Conservation (phyloP, 2,797 vertebrate species). For the Poeciliopsis gracilis region DNA sequence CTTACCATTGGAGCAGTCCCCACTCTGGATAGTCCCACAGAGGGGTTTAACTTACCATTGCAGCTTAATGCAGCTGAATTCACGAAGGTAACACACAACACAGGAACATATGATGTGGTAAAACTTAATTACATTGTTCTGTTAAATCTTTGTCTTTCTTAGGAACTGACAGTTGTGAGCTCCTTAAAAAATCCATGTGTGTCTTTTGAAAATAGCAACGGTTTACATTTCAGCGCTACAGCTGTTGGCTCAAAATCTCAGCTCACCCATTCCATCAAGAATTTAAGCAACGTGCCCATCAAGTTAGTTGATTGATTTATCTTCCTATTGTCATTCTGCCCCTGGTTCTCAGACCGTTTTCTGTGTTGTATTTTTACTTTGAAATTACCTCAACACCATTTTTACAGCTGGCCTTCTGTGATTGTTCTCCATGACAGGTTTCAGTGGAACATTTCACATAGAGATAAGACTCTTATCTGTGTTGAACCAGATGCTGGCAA, state of each 20-base stretch:
- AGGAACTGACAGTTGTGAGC: conserved; percentile 86
- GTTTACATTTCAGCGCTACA: conserved; percentile 88
- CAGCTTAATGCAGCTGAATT: conserved; percentile 85
- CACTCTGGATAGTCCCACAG: conserved; percentile 62
- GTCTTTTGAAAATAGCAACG: conserved; percentile 80
- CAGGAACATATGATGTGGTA: not conserved
- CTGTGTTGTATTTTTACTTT: conserved; percentile 15
- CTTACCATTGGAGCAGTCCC: conserved; percentile 84
- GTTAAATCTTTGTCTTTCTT: conserved; percentile 15
- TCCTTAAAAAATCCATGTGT: conserved; percentile 80
- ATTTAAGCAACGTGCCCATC: conserved; percentile 84
- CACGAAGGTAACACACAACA: conserved; percentile 81
- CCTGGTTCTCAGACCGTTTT: not conserved
- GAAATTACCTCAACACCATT: conserved; percentile 10
- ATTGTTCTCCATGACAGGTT: conserved; percentile 73
- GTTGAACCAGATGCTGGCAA: conserved; percentile 84
- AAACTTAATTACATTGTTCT: not conserved
- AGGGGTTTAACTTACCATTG: conserved; percentile 79
- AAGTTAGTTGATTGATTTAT: conserved; percentile 48
- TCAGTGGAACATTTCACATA: conserved; percentile 84
- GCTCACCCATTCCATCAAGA: conserved; percentile 81
- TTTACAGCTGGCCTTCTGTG: conserved; percentile 32
- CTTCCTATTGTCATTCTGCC: conserved; percentile 8
- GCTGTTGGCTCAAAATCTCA: conserved; percentile 78
- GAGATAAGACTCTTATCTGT: conserved; percentile 76